These are phyloP conservation scores for Magallana ariakensis DNA, from an alignment of 1,140 invertebrate genomes.

Conservation along the genomic window DNA sequence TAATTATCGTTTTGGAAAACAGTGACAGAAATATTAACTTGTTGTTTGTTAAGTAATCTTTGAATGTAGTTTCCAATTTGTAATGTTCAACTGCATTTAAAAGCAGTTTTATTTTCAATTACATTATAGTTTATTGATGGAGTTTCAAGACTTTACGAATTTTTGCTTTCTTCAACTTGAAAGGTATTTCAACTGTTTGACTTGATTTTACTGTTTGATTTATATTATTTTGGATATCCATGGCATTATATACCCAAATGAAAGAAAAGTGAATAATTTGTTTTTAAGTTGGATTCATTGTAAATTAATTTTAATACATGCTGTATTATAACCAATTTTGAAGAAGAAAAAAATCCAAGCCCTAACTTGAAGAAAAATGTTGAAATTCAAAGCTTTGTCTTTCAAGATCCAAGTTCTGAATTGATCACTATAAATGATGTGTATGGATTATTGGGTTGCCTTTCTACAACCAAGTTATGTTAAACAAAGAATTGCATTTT, in stretches of 20 bases:
- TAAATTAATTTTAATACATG: too few relatives aligned
- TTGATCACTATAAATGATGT: too few relatives aligned
- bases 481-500: neutral
- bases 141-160: neutral
- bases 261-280: neutral
- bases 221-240: neutral
- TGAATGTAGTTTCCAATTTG: conserved; percentile 31
- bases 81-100: conserved; percentile 1
- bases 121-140: neutral
- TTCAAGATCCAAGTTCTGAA: too few relatives aligned
- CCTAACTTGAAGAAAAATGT: too few relatives aligned
- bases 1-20: neutral
- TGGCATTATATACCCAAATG: neutral
- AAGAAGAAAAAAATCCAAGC: too few relatives aligned
- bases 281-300: too few relatives aligned
- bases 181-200: neutral
- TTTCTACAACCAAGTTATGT: neutral
- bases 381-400: too few relatives aligned
- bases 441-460: too few relatives aligned
- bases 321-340: too few relatives aligned
- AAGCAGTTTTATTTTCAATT: conserved; percentile 9
- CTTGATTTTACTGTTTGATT: neutral
- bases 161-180: neutral
- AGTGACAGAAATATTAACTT: neutral
- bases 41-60: conserved; percentile 24